Evolutionary conservation across 1,140 invertebrate genomes (phyloP).

Genomic region (Musca domestica): DNA sequence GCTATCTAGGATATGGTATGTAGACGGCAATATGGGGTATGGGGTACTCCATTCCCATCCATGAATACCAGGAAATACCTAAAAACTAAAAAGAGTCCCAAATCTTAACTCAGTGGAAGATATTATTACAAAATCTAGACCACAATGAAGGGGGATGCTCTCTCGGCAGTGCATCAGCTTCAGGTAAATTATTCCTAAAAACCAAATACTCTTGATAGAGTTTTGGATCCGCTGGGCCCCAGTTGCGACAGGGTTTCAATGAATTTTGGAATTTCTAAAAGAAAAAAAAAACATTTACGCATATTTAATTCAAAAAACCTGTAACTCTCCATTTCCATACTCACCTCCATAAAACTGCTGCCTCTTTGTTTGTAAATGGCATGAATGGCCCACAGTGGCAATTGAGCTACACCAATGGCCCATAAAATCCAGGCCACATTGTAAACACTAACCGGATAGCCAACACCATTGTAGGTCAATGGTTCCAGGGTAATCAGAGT

Average conservation of each 20-base stretch:
- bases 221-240: slow-evolving; percentile 41
- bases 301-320: neutral
- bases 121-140: slow-evolving; percentile 6
- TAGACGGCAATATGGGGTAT: too few species aligned
- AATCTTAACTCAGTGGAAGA: slow-evolving; percentile 1
- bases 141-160: neutral
- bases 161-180: neutral
- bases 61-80: too few species aligned
- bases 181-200: neutral
- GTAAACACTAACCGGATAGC: slow-evolving; percentile 55
- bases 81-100: too few species aligned
- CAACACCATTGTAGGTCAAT: slow-evolving; percentile 55
- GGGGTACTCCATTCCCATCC: too few species aligned
- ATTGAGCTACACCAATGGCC: slow-evolving; percentile 54
- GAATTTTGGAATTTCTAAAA: slow-evolving; percentile 9
- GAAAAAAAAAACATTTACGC: too few species aligned
- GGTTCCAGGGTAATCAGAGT: slow-evolving; percentile 59
- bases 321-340: too few species aligned
- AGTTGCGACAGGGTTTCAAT: slow-evolving; percentile 20
- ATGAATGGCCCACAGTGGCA: slow-evolving; percentile 56
- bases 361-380: slow-evolving; percentile 42
- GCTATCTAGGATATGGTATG: too few species aligned
- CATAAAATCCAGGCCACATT: slow-evolving; percentile 56
- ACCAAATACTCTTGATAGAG: slow-evolving; percentile 35
- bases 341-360: slow-evolving; percentile 34